Evolutionary conservation across 2,888 invertebrate species (phyloP), one percentile per base, ranked within the genome.

Genomic region (Philereme vetulata): DNA sequence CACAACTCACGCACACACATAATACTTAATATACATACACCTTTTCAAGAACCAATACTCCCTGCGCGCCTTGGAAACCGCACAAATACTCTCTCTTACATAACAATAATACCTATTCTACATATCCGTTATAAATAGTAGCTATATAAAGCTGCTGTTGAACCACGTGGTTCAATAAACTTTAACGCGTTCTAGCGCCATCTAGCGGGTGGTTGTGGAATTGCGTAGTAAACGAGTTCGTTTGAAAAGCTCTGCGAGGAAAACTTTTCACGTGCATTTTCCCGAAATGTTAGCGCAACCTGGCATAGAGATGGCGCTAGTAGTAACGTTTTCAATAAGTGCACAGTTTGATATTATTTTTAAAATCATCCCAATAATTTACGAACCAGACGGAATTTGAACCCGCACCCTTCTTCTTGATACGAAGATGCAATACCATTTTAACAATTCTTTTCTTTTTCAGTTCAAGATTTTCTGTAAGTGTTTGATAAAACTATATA

Each of bases 61-160:
- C 78, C 74, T 78, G 77, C 78, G 72, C 80, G 76, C 80, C 82
- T 84, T 80, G 70, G 80, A 86, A 88, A 89, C 90, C 90, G 77
- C 90, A 88, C 85, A 85, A 86, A 87, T 83, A 84, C 82, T 80
- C 81, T 86, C 86, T 86, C 86, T 90, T 90, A 91, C 90, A 90
- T 90, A 90, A 91, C 90, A 90, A 89, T 89, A 86, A 88, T 89
- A 84, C 85, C 81, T 85, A 68, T 80, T 78, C 82, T 83, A 82
- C 82, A 82, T 80, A 77, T 81, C 78, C 77, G 74, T 81, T 78
- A 82, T 80, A 79, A 79, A 82, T 79, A 80, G 73, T 70, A 60
- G 44, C 49, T 47, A 43, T 52, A 55, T 35, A 48, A 48, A 43
- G 38, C 56, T 56, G 49, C 52, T 57, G 54, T 58, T 50, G 57